These are phyloP conservation scores for Erebia aethiops DNA, from an alignment of 2,888 invertebrate genomes.

Conservation along the genomic window DNA sequence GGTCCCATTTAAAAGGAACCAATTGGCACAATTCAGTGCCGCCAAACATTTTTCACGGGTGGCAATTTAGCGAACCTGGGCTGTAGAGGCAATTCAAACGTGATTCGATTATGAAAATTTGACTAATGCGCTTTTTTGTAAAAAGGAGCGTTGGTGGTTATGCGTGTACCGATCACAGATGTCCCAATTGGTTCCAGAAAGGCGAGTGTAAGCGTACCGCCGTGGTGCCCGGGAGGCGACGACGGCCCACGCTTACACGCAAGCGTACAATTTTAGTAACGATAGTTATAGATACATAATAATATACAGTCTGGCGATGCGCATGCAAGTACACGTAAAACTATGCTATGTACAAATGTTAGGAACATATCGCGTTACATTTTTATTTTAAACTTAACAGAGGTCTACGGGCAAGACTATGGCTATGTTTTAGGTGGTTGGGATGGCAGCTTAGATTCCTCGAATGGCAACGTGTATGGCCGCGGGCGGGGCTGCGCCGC, in stretches of 20 bases:
- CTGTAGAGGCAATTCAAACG: conserved; percentile 72
- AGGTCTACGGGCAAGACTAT: conserved; percentile 79
- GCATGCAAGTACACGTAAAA: conserved; percentile 76
- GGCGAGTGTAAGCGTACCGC: conserved; percentile 53
- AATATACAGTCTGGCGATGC: conserved; percentile 61
- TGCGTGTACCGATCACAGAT: conserved; percentile 79
- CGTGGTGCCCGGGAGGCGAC: conserved; percentile 33
- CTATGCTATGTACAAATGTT: conserved; percentile 82
- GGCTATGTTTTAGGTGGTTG: conserved; percentile 76
- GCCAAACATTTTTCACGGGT: conserved; percentile 49
- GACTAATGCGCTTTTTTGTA: conserved; percentile 79
- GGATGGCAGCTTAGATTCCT: conserved; percentile 75
- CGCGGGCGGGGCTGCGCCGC: conserved; percentile 53
- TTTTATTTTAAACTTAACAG: conserved; percentile 70
- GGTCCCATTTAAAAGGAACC: conserved; percentile 80
- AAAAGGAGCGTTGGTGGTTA: conserved; percentile 76
- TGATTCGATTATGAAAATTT: conserved; percentile 57
- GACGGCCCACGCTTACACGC: conserved; percentile 58
- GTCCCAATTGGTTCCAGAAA: conserved; percentile 82
- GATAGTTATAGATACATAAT: conserved; percentile 71
- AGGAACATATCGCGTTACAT: conserved; percentile 79
- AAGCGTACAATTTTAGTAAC: conserved; percentile 63
- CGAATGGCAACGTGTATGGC: conserved; percentile 65
- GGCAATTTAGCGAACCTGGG: conserved; percentile 58
- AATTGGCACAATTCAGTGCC: conserved; percentile 79